Conservation (phyloP, 1,140 invertebrate species). For the Dendroctonus valens region DNA sequence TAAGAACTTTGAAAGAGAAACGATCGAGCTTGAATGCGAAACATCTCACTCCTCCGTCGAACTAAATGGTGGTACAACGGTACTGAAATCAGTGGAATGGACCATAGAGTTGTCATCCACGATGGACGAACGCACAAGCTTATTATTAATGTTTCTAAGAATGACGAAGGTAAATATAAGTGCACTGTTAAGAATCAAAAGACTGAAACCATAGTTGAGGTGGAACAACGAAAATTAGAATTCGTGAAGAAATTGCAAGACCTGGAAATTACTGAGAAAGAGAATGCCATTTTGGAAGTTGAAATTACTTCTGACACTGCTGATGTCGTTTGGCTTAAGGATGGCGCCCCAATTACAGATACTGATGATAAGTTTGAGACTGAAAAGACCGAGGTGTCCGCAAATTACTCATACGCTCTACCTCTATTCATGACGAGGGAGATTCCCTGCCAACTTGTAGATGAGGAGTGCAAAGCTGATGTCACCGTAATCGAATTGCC, state of each 20-base stretch:
- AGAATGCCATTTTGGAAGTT: conserved; percentile 79
- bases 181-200: conserved; percentile 84
- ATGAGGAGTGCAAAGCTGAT: conserved; percentile 81
- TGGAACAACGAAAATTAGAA: conserved; percentile 81
- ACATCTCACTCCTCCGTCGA: conserved; percentile 80
- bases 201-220: conserved; percentile 75
- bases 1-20: conserved; percentile 71
- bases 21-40: conserved; percentile 75
- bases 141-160: conserved; percentile 67
- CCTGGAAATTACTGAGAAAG: conserved; percentile 83
- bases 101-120: conserved; percentile 81
- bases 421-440: conserved; percentile 89
- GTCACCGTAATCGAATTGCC: conserved; percentile 85
- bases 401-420: conserved; percentile 77
- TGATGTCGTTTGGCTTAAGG: conserved; percentile 83
- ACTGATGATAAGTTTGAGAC: conserved; percentile 71
- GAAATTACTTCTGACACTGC: conserved; percentile 80
- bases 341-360: conserved; percentile 64
- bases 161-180: conserved; percentile 79
- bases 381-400: conserved; percentile 75
- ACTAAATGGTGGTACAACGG: conserved; percentile 84
- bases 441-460: conserved; percentile 79
- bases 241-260: conserved; percentile 85
- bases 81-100: conserved; percentile 81
- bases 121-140: conserved; percentile 79